Base-by-base conservation (phyloP, 2,113 vertebrate species). In the Spea multiplicata region DNA sequence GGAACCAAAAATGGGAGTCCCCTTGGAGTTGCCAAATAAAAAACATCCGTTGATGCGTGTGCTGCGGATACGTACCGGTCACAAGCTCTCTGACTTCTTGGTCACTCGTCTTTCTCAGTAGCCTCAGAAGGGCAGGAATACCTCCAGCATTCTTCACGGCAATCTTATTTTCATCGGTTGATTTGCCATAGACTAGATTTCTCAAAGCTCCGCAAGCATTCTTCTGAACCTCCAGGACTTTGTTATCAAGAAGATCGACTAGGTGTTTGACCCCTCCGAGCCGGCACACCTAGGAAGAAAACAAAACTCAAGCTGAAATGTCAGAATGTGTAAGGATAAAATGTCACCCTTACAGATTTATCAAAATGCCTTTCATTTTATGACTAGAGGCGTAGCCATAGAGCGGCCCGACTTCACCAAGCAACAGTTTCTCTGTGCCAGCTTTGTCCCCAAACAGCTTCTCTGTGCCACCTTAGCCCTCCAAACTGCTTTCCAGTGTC, bases 161-260 rank as follows among this genome's bases (percentile, higher is more conserved):
- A 13, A 95, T 88, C 88, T 99, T 99, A 90, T 98, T 99, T 81
- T 99, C 96, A 48, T 99, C 97, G 17, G 95, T 96, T 10, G 93
- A 94, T 85, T 96, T 97, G 3, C 97, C 97, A 0, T 97, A 99
- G 44, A 99, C 97, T 0, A 99, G 92, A 85, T 99, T 99, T 83
- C 96, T 92, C 84, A 99, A 88, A 0, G 97, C 96, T 0, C 97
- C 97, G 0, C 97, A 98, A 5, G 97, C 94, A 9, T 99, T 97
- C 86, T 90, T 95, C 91, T 99, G 97, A 77, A 99, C 96, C 84
- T 99, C 97, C 47, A 98, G 89, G 14, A 93, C 93, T 83, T 97
- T 94, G 89, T 99, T 94, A 85, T 99, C 97, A 74, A 99, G 83
- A 49, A 99, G 93, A 83, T 99, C 96, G 76, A 98, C 97, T 76